Base-by-base conservation (phyloP, 2,797 vertebrate species). In the Spinus olivaceus region DNA sequence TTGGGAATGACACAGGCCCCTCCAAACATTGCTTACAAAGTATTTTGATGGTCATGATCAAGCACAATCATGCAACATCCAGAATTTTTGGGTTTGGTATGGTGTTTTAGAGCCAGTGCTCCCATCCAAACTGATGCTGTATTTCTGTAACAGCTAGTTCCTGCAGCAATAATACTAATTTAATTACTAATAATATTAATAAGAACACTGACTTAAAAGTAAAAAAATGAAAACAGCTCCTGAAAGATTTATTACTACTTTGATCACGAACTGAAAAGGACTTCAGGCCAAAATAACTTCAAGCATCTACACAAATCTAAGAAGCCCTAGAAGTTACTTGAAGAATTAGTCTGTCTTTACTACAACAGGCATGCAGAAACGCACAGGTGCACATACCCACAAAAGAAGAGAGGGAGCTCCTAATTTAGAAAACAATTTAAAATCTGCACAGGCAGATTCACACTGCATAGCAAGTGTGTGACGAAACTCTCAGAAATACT, bases 371-470 rank as follows among this genome's bases (percentile, higher is more conserved):
- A 61, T 78, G 44, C 46, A 81, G 71, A 92, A 86, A 86, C 13
- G 56, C 93, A 81, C 78, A 94, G 61, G 79, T 85, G 79, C 70
- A 71, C 63, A 17, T 56, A 67, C 16, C 30, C 18, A 0, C 49
- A 64, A 54, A 84, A 84, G 57, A 74, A 27, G 44, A 89, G 53
- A 56, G 14, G 6, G 41, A 79, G 39, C 19, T 82, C 67, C 41
- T 63, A 72, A 91, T 90, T 91, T 84, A 87, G 85, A 78, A 84
- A 79, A 91, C 37, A 67, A 92, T 83, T 81, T 71, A 33, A 84
- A 84, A 74, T 81, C 65, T 32, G 50, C 2, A 1, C 46, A 82
- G 74, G 35, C 53, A 35, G 13, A 51, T 49, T 85, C 50, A 66
- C 65, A 65, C 42, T 65, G 56, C 76, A 91, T 28, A 90, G 80